A percentile compares a stretch with the other conserved stretches of the same genome.
These are phyloP conservation scores for Toxostoma redivivum DNA, from an alignment of 2,113 vertebrate genomes.

Conservation along the genomic window DNA sequence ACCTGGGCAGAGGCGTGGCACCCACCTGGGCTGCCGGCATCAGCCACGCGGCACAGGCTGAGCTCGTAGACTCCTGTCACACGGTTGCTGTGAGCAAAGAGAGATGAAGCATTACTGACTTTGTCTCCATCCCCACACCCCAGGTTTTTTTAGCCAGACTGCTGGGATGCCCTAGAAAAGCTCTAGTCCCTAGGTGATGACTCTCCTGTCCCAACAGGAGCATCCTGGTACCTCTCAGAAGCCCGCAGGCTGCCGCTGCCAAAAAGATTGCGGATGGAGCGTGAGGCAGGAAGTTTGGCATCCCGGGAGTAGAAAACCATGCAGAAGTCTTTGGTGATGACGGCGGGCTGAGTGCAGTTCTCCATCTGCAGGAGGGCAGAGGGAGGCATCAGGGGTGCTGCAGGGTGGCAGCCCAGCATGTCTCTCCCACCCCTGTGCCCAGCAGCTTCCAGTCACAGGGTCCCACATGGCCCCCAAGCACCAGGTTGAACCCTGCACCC, in stretches of 20 bases:
- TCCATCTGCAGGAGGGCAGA: conserved; percentile 81
- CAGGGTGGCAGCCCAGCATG: not conserved
- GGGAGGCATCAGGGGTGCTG: not conserved
- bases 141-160: not conserved
- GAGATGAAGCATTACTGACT: not conserved
- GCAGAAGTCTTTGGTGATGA: conserved; percentile 97
- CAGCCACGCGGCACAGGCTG: conserved; percentile 88
- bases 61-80: conserved; percentile 94
- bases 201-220: not conserved
- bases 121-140: not conserved
- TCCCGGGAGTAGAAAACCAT: conserved; percentile 98
- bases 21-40: conserved; percentile 92
- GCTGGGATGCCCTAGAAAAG: not conserved
- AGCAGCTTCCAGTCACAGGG: not conserved
- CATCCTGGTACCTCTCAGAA: conserved; percentile 82
- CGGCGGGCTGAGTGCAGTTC: conserved; percentile 90
- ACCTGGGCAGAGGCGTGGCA: fast-evolving
- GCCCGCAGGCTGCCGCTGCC: conserved; percentile 88
- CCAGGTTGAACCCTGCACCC: not conserved
- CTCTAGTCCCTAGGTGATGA: not conserved
- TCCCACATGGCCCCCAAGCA: not conserved
- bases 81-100: conserved; percentile 79
- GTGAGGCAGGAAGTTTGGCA: conserved; percentile 90
- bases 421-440: not conserved
- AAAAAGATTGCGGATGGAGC: conserved; percentile 93